Percentiles rank a stretch among this genome's conserved stretches.
These are phyloP conservation scores for Anas platyrhynchos DNA, from an alignment of 2,113 vertebrate genomes.

Conservation along the genomic window DNA sequence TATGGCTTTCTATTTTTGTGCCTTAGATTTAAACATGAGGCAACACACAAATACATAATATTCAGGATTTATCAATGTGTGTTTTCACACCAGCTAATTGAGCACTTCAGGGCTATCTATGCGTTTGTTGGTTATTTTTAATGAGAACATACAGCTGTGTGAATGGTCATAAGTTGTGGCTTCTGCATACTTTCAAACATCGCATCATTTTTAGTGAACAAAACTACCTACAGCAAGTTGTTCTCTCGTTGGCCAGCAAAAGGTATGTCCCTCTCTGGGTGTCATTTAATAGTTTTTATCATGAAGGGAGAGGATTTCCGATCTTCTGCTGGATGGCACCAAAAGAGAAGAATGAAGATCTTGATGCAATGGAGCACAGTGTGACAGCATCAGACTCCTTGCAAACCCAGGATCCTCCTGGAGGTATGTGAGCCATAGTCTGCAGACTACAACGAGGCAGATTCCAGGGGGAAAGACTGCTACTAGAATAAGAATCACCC, in stretches of 20 bases:
- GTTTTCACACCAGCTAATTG: neutral
- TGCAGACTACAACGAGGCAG: neutral
- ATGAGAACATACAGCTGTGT: neutral
- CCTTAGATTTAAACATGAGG: neutral
- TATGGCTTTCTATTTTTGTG: neutral
- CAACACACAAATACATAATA: neutral
- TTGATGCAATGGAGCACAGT: fast-evolving
- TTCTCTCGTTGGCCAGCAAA: neutral
- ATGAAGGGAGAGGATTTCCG: neutral
- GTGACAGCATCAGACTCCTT: neutral
- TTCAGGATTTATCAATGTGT: neutral
- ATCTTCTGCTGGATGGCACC: neutral
- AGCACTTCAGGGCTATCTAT: neutral
- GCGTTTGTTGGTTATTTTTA: neutral
- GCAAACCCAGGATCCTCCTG: neutral
- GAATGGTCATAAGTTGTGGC: neutral
- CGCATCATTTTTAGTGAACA: neutral
- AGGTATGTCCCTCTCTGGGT: neutral
- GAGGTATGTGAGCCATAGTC: neutral
- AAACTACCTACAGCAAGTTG: neutral
- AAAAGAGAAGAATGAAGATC: fast-evolving
- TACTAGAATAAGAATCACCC: neutral
- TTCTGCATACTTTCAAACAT: neutral
- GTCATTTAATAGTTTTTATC: neutral
- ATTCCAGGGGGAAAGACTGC: neutral